Conservation (phyloP, 2,888 invertebrate species). For the Cremastobaeus sp. region DNA sequence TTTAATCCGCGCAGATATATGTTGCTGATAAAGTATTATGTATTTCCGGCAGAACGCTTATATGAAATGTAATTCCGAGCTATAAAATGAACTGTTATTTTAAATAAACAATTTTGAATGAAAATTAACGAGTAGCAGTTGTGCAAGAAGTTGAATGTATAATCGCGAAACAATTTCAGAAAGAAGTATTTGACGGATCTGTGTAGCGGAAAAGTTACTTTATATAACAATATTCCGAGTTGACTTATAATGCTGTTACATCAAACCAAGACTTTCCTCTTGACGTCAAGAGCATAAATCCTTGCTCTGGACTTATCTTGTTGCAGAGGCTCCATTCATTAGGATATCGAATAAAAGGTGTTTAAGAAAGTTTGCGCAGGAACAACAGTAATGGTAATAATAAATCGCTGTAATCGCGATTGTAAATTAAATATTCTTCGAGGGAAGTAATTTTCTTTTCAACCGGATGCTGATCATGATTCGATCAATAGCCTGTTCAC, state of each 20-base stretch:
- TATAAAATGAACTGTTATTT: too few relatives aligned
- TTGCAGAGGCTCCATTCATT: slow-evolving; percentile 54
- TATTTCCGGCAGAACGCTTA: too few relatives aligned
- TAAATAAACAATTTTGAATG: too few relatives aligned
- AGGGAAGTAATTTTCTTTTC: slow-evolving; percentile 34
- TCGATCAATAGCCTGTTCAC: slow-evolving; percentile 15
- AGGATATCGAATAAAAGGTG: slow-evolving; percentile 59
- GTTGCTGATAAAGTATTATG: too few relatives aligned
- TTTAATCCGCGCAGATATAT: too few relatives aligned
- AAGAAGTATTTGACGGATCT: slow-evolving; percentile 44
- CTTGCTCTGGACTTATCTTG: slow-evolving; percentile 51
- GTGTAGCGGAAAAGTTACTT: slow-evolving; percentile 44
- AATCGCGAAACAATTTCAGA: slow-evolving; percentile 37
- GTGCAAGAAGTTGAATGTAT: too few relatives aligned
- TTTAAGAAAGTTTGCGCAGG: slow-evolving; percentile 49
- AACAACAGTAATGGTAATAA: slow-evolving; percentile 52
- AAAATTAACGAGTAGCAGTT: too few relatives aligned
- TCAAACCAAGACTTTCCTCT: slow-evolving; percentile 53
- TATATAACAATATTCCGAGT: slow-evolving; percentile 43
- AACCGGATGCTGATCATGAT: slow-evolving; percentile 16
- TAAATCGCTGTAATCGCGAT: slow-evolving; percentile 54
- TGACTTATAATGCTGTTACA: slow-evolving; percentile 59
- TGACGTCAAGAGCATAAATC: slow-evolving; percentile 56
- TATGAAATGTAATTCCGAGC: too few relatives aligned
- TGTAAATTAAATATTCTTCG: slow-evolving; percentile 51